Conservation (phyloP, 30 jellyfish, hydroid and myxozoan species). For the Catostylus mosaicus region DNA sequence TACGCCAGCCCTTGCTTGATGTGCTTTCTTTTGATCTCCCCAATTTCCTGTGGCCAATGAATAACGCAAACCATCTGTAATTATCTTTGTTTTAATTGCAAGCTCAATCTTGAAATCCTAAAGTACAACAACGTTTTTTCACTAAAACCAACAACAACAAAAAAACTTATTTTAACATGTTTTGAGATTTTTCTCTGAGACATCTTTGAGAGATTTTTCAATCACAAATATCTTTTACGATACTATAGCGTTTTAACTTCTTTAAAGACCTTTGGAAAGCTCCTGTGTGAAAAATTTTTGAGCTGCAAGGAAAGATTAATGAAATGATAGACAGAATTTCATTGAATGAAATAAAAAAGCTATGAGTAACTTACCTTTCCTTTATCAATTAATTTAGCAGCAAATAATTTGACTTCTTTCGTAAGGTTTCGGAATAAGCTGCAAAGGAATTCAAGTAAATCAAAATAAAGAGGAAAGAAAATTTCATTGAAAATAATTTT, state of each 20-base stretch:
- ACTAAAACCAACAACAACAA: not conserved
- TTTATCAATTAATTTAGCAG: conserved; percentile 92
- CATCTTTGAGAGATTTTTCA: no score
- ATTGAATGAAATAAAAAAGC: not conserved
- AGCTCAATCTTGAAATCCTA: conserved; percentile 91
- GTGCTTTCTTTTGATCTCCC: conserved; percentile 99
- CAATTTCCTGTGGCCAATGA: conserved; percentile 99
- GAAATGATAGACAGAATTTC: no score
- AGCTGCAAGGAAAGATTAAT: not conserved
- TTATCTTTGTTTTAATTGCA: conserved; percentile 92
- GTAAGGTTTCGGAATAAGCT: conserved; percentile 92
- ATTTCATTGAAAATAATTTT: not conserved
- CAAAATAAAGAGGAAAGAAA: not conserved
- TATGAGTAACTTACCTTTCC: conserved; percentile 68
- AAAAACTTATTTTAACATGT: not conserved
- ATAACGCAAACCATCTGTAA: conserved; percentile 98
- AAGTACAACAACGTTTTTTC: not conserved
- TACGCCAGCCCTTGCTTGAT: conserved; percentile 99
- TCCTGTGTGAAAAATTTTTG: not conserved
- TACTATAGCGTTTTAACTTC: no score
- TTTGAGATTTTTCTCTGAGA: no score
- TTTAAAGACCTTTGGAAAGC: not conserved
- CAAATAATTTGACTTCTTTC: conserved; percentile 92
- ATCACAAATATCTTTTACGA: no score
- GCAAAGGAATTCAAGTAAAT: not conserved